Conservation (phyloP, 2,888 invertebrate species). For the Andrena praecox region DNA sequence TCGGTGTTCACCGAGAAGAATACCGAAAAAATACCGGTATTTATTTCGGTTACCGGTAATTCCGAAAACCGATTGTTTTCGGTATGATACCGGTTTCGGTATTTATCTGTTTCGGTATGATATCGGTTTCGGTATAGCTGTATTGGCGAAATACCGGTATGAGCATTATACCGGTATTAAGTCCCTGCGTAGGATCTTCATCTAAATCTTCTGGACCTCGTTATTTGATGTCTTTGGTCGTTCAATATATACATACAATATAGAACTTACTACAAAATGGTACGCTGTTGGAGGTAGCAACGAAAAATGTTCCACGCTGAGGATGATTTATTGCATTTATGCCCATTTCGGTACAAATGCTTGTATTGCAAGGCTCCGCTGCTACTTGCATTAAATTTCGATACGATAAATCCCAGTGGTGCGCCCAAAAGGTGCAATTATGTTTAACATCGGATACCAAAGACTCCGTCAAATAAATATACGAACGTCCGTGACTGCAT, state of each 20-base stretch:
- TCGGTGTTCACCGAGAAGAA: no score
- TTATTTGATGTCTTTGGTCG: not conserved
- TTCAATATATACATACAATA: not conserved
- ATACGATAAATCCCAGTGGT: slow-evolving; percentile 86
- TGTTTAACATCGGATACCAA: slow-evolving; percentile 81
- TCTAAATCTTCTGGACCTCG: no score
- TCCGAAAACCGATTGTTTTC: no score
- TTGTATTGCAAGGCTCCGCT: slow-evolving; percentile 81
- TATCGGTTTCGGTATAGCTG: no score
- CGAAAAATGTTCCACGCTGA: slow-evolving; percentile 86
- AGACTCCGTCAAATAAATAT: slow-evolving; percentile 87
- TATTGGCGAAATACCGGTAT: no score
- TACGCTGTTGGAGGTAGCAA: slow-evolving; percentile 85
- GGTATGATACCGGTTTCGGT: no score
- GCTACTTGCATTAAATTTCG: slow-evolving; percentile 85
- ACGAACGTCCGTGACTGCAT: slow-evolving; percentile 88
- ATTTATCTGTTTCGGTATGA: no score
- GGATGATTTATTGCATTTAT: slow-evolving; percentile 85
- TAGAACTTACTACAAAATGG: slow-evolving; percentile 86
- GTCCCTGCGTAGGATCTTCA: no score
- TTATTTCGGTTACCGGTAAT: no score
- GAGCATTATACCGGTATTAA: no score
- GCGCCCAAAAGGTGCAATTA: slow-evolving; percentile 87
- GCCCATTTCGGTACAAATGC: slow-evolving; percentile 86
- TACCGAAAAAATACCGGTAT: no score